Conservation (phyloP, 2,113 vertebrate species). For the Vicugna pacos region DNA sequence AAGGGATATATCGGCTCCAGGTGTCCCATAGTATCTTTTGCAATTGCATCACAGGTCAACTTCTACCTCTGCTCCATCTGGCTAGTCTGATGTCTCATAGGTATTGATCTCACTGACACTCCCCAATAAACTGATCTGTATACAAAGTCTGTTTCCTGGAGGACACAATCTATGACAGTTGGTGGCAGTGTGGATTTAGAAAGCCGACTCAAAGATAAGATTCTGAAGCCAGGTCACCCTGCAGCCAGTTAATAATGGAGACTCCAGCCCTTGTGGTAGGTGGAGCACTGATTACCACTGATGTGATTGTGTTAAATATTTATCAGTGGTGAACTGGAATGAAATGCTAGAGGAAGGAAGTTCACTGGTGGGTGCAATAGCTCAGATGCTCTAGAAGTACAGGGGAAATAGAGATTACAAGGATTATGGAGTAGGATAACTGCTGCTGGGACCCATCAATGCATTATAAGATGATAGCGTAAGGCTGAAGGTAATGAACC, state of each 20-base stretch:
- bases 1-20: background rate
- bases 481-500: background rate
- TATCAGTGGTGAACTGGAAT: background rate
- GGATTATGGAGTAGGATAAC: background rate
- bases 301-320: background rate
- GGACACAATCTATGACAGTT: background rate
- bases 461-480: background rate
- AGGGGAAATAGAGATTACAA: background rate
- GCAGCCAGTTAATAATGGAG: background rate
- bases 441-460: background rate
- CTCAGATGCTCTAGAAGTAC: background rate
- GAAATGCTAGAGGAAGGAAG: background rate
- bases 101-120: background rate
- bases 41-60: background rate
- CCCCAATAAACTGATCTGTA: background rate
- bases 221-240: background rate
- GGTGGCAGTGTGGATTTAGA: background rate
- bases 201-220: background rate
- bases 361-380: background rate
- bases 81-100: background rate
- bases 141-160: background rate
- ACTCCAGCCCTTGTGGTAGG: background rate
- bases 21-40: no score
- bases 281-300: background rate
- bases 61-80: background rate